Evolutionary conservation across 2,113 vertebrate species (phyloP).

Genomic region (Zapus hudsonius): DNA sequence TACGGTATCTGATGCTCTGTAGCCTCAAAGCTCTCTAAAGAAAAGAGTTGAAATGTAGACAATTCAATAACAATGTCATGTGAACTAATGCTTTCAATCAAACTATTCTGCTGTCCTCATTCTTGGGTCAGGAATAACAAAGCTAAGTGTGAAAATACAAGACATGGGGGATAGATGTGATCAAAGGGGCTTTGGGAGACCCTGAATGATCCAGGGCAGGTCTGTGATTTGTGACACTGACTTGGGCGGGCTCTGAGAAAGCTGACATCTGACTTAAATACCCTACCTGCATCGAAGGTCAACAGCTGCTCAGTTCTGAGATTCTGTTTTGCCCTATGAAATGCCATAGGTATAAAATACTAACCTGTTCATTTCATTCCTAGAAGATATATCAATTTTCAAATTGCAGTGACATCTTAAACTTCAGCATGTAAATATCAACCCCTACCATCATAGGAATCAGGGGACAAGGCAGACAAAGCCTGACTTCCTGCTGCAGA

Average conservation of each 20-base stretch:
- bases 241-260: background rate
- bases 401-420: background rate
- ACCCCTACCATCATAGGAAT: background rate
- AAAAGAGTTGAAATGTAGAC: slow-evolving; percentile 24
- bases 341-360: background rate
- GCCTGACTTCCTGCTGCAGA: background rate
- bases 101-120: background rate
- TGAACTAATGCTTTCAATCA: background rate
- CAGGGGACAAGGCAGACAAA: background rate
- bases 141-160: background rate
- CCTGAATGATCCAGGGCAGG: background rate
- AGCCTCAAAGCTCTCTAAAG: background rate
- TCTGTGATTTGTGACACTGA: background rate
- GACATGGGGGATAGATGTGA: background rate
- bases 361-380: background rate
- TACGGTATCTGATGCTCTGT: background rate
- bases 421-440: background rate
- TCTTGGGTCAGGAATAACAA: background rate
- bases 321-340: background rate
- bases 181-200: background rate
- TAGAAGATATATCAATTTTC: too few relatives aligned
- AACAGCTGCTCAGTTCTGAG: fast-evolving
- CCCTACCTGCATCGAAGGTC: background rate
- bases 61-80: background rate
- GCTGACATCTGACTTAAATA: background rate